A percentile compares a stretch with the other conserved stretches of the same genome.
These are phyloP conservation scores for Phyllotreta striolata DNA, from an alignment of 2,888 invertebrate genomes.

Conservation along the genomic window DNA sequence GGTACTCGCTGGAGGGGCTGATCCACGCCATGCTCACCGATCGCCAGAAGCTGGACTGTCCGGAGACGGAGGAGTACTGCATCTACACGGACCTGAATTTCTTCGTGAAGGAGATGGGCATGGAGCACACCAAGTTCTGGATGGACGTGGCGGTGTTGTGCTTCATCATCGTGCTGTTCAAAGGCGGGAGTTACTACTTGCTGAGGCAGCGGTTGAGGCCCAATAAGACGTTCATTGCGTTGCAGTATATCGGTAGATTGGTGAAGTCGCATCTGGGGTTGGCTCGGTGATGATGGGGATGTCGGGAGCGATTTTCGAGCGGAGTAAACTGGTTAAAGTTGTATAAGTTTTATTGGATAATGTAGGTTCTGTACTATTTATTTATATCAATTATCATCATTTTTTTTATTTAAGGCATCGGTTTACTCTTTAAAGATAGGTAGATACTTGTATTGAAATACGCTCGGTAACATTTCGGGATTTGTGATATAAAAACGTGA, in stretches of 20 bases:
- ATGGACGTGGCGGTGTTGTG: constrained; percentile 71
- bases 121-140: constrained; percentile 75
- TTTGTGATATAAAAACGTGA: too few relatives aligned
- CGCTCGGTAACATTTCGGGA: too few relatives aligned
- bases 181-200: constrained; percentile 74
- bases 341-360: constrained; percentile 1
- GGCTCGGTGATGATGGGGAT: constrained; percentile 45
- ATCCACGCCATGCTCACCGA: constrained; percentile 80
- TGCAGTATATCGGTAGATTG: constrained; percentile 74
- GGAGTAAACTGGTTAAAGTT: background rate
- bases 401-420: too few relatives aligned
- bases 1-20: constrained; percentile 74
- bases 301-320: background rate
- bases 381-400: background rate
- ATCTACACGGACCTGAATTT: constrained; percentile 77
- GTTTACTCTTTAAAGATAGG: too few relatives aligned
- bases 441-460: too few relatives aligned
- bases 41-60: constrained; percentile 78
- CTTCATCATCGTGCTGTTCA: constrained; percentile 69
- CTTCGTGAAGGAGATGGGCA: constrained; percentile 78
- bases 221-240: constrained; percentile 73
- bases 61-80: constrained; percentile 74
- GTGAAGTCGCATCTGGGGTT: constrained; percentile 67
- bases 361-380: constrained; percentile 10
- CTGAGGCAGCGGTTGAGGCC: constrained; percentile 76